Base-by-base conservation (phyloP, 2,797 vertebrate species). In the Bovichtus variegatus region DNA sequence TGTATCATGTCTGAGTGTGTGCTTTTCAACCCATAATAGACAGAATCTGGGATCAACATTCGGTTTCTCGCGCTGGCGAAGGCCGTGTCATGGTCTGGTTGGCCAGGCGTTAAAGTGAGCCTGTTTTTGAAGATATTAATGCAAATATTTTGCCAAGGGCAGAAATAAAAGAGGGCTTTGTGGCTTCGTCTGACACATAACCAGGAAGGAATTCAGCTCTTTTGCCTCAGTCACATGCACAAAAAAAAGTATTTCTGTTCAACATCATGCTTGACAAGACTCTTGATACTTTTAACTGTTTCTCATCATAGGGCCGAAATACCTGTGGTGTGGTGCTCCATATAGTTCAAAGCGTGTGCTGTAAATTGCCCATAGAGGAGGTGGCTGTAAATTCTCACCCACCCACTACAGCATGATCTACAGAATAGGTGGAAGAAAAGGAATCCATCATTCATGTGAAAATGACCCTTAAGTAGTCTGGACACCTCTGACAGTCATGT, bases 81-180 rank as follows among this genome's bases (percentile, higher is more conserved):
- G 4, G 25, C 66, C n/a, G 21, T 44, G 8, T 44, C 44, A 36
- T 18, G 46, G 55, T 71, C 49, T 59, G 40, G 40, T 68, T 58
- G 49, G 61, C 44, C 11, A 81, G 58, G 57, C 40, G 61, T 82
- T 19, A 59, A 75, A 74, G 50, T 60, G 27, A 66, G 79, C 62
- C 63, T 57, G 60, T 74, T 88, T 54, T 74, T 78, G 6, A 80
- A 83, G 70, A 77, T 81, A 79, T 84, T 81, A 72, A 78, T 67
- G 63, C 62, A 71, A 71, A 87, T 81, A 75, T 82, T 82, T 72
- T 68, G 74, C 87, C 84, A 83, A 88, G 73, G 54, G 44, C 50
- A 79, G 84, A 90, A 80, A 89, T 81, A 80, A 91, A 89, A 71
- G 87, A 74, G 84, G 71, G 61, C 74, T 87, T 82, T 82, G 80